A percentile compares a stretch with the other conserved stretches of the same genome.
Evolutionary conservation across 2,797 vertebrate species (phyloP).

Genomic region (Scleropages formosus): DNA sequence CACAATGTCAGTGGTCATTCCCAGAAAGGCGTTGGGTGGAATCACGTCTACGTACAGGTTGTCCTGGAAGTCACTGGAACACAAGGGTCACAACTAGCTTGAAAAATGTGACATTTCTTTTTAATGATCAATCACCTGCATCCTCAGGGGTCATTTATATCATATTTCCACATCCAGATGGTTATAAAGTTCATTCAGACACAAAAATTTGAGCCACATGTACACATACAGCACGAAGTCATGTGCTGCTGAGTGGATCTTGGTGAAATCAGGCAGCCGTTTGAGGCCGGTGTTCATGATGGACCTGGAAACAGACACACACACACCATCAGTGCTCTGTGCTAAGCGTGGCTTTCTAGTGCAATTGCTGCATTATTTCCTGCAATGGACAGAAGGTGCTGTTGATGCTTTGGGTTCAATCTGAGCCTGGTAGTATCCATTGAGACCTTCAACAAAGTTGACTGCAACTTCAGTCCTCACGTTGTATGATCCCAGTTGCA

Average conservation of each 20-base stretch:
- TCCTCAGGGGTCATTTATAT: background rate
- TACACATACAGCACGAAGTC: slow-evolving; percentile 71
- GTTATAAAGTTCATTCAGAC: background rate
- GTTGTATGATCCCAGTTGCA: no score
- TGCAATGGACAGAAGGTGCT: background rate
- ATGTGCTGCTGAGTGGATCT: slow-evolving; percentile 73
- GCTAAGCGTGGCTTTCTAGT: background rate
- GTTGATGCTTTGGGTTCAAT: no score
- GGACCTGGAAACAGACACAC: slow-evolving; percentile 63
- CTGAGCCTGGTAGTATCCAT: no score
- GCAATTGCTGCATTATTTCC: background rate
- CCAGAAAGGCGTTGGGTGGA: slow-evolving; percentile 69
- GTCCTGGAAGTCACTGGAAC: slow-evolving; percentile 63
- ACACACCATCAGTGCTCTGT: background rate
- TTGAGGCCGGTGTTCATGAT: slow-evolving; percentile 90
- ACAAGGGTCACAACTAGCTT: background rate
- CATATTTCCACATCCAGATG: no score
- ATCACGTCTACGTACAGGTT: slow-evolving; percentile 65
- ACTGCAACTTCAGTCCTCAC: no score
- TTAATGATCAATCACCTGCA: background rate
- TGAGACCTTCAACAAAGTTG: no score
- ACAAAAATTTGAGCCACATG: background rate
- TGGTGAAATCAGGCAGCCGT: slow-evolving; percentile 77
- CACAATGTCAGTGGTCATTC: slow-evolving; percentile 65
- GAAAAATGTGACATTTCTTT: background rate